phyloP scores from a whole-genome alignment of 1,140 invertebrate species.

The Orussus abietinus region DNA sequence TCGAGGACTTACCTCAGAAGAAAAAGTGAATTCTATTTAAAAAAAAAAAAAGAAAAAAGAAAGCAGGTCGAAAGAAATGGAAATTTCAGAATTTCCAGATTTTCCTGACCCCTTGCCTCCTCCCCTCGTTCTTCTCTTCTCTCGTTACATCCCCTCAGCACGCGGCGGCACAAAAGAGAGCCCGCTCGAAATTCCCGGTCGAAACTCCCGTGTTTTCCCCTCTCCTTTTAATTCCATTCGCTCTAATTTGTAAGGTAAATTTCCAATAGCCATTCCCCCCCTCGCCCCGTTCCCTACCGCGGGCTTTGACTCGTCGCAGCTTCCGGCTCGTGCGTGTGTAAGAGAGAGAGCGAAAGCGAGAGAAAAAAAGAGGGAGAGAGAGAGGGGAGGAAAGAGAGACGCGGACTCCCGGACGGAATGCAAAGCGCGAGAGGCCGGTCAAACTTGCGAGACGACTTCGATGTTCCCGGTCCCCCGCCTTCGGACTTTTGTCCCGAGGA shows the following conservation, averaged over 20 bases:
- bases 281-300: no score
- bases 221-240: conserved; percentile 23
- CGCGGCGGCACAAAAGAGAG: conserved; percentile 8
- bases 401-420: conserved; percentile 3
- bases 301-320: no score
- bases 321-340: not conserved
- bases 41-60: not conserved
- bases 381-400: conserved; percentile 4
- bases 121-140: not conserved
- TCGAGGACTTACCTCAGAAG: no score
- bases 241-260: conserved; percentile 24
- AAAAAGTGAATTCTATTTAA: no score
- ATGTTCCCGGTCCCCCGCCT: conserved; percentile 1
- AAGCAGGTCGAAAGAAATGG: not conserved
- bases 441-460: conserved; percentile 5
- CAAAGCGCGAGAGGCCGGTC: conserved; percentile 7
- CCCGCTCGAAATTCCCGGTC: no score
- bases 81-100: no score
- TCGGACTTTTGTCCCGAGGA: not conserved
- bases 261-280: conserved; percentile 21
- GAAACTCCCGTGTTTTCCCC: no score
- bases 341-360: not conserved
- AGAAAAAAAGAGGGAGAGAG: conserved; percentile 3
- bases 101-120: no score
- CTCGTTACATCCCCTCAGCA: conserved; percentile 4